Evolutionary conservation across 1,140 invertebrate genomes (phyloP).

Genomic region (Brachionus plicatilis): DNA sequence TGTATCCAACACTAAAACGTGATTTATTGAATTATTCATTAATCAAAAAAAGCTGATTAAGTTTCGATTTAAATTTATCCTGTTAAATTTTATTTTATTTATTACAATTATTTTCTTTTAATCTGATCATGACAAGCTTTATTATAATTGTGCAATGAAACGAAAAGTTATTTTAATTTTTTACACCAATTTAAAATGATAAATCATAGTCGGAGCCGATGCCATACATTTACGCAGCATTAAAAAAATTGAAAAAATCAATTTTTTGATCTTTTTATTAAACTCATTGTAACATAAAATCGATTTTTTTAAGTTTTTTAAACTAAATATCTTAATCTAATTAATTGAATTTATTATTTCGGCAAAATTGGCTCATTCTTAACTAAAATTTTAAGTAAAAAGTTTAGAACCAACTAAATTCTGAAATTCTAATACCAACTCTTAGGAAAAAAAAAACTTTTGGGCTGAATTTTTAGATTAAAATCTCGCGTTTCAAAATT

Average conservation of each 20-base stretch:
- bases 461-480: neutral
- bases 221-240: no score
- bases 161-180: neutral
- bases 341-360: no score
- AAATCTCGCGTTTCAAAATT: neutral
- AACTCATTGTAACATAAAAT: neutral
- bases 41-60: neutral
- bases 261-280: neutral
- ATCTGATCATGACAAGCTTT: neutral
- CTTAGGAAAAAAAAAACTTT: neutral
- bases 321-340: neutral
- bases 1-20: neutral
- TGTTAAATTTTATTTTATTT: neutral
- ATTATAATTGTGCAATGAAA: neutral
- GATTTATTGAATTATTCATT: neutral
- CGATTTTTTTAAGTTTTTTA: neutral
- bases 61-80: neutral
- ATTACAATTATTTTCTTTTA: neutral
- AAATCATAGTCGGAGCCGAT: no score
- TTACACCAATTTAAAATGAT: no score
- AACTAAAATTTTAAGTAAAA: neutral
- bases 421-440: neutral
- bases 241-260: neutral
- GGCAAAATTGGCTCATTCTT: no score
- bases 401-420: neutral